Evolutionary conservation across 2,888 invertebrate species (phyloP).

Genomic region (Caenorhabditis parvicauda): DNA sequence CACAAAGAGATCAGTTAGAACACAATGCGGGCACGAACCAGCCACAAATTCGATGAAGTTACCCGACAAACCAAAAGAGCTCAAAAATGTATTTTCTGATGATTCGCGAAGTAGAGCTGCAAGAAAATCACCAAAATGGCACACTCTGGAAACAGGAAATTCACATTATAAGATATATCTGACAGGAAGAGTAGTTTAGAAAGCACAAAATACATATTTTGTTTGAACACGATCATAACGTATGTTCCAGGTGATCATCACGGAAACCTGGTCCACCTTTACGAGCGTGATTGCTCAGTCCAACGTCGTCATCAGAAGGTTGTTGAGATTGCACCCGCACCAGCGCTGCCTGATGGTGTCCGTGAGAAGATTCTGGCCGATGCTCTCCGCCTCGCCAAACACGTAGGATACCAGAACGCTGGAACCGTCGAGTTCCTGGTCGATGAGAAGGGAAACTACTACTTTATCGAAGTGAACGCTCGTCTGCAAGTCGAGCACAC

Average conservation of each 20-base stretch:
- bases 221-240: too few relatives aligned
- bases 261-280: slow-evolving; percentile 93
- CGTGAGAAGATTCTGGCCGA: slow-evolving; percentile 84
- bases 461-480: slow-evolving; percentile 98
- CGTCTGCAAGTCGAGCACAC: slow-evolving; percentile 97
- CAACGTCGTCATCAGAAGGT: slow-evolving; percentile 93
- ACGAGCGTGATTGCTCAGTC: slow-evolving; percentile 95
- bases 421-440: slow-evolving; percentile 93
- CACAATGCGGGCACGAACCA: too few relatives aligned
- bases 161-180: too few relatives aligned
- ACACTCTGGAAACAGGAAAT: too few relatives aligned
- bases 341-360: slow-evolving; percentile 73
- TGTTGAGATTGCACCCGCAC: slow-evolving; percentile 97
- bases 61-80: too few relatives aligned
- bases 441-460: slow-evolving; percentile 83
- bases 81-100: too few relatives aligned
- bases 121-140: too few relatives aligned
- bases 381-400: slow-evolving; percentile 82
- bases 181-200: too few relatives aligned
- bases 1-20: too few relatives aligned
- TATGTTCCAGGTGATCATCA: slow-evolving; percentile 75
- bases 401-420: slow-evolving; percentile 82
- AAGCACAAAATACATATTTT: too few relatives aligned
- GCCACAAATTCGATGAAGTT: too few relatives aligned
- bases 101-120: too few relatives aligned